Percentiles rank a stretch among this genome's conserved stretches.
Evolutionary conservation across 1,140 invertebrate species (phyloP).

Genomic region (Panonychus citri): DNA sequence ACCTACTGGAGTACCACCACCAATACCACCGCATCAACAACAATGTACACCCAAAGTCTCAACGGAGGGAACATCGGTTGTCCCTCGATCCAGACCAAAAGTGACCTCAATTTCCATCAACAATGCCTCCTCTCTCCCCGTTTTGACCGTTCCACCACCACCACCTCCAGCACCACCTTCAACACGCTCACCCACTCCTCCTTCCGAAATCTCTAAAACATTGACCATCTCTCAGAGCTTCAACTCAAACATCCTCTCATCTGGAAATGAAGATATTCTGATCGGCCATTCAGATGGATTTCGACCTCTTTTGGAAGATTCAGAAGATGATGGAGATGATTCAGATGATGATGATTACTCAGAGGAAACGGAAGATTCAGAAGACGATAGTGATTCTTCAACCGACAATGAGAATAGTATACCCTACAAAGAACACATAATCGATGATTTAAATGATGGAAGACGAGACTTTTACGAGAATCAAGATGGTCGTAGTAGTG

Average conservation of each 20-base stretch:
- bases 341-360: not conserved
- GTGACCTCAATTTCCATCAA: constrained; percentile 9
- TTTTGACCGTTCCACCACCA: constrained; percentile 7
- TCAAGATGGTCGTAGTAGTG: not conserved
- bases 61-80: constrained; percentile 26
- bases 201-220: not conserved
- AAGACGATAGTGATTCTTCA: not conserved
- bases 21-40: not conserved
- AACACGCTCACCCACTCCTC: not conserved
- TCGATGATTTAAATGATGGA: not conserved
- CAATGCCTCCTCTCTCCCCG: constrained; percentile 7
- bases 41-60: not conserved
- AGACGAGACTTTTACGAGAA: not conserved
- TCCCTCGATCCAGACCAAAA: constrained; percentile 59
- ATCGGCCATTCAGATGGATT: constrained; percentile 55
- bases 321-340: constrained; percentile 21
- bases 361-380: not conserved
- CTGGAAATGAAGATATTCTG: constrained; percentile 21
- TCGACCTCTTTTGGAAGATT: constrained; percentile 46
- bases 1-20: not conserved
- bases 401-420: not conserved
- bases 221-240: not conserved
- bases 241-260: not conserved
- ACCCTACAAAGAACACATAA: not conserved
- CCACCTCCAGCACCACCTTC: not conserved